Base-by-base conservation (phyloP, 2,888 invertebrate species). In the Ischnus inquisitorius region DNA sequence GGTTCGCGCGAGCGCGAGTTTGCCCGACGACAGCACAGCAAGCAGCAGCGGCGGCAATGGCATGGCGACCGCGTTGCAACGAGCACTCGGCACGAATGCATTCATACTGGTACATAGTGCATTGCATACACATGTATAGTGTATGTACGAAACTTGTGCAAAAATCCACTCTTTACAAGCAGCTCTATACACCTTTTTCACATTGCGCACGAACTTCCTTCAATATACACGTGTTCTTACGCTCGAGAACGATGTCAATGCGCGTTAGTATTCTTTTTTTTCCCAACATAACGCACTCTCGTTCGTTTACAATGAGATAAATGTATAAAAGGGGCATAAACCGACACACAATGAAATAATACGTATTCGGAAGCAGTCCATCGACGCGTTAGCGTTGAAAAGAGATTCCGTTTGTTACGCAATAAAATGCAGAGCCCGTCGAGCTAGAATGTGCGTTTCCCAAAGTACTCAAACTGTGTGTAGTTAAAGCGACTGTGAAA, bases 11-110 rank as follows among this genome's bases (percentile, higher is more conserved):
- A 48, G 67, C 46, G 57, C 16, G 22, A 10, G 64, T 71, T 81
- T 28, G 75, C 69, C 76, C 69, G 64, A 76, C 69, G 81, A 81
- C 74, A 51, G 74, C 62, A n/a, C 57, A 41, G 48, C 74, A 41
- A 67, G 64, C 10, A 88, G 76, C 79, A 41, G 60, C 87, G 64
- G 82, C 51, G 77, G 85, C 83, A 81, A 86, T 89, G 86, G 82
- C 87, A 82, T 82, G 54, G 10, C 48, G 48, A 8, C 25, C 25
- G 46, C 51, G 57, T 51, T 25, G 34, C 69, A 51, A 51, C 51
- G 51, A n/a, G 28, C 60, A 60, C 60, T 60, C 28, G 5, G 28
- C 60, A 60, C 60, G 28, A 28, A 28, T 60, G 28, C n/a, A 60
- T 60, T 60, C 60, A 2, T 60, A 60, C 25, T 8, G 25, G 25